A percentile compares a stretch with the other conserved stretches of the same genome.
phyloP scores from a whole-genome alignment of 2,113 vertebrate species.

The Geococcyx californianus region DNA sequence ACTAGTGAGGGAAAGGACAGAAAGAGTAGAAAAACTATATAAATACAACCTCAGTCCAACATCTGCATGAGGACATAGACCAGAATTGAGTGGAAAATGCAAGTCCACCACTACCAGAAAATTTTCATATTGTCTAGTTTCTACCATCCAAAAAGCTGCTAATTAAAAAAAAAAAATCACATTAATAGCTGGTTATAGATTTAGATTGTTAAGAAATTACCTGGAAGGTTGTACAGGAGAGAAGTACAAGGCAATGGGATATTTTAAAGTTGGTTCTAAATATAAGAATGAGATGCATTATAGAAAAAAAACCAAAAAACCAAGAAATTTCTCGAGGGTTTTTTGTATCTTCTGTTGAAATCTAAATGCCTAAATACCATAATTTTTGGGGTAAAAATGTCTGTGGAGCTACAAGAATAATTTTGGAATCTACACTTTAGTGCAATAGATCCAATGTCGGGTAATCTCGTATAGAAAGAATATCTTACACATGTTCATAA shows the following conservation, averaged over 20 bases:
- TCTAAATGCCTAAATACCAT: background rate
- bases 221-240: background rate
- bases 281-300: background rate
- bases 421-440: background rate
- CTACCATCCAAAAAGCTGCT: background rate
- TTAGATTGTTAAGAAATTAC: background rate
- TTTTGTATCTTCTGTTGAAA: background rate
- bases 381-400: background rate
- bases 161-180: background rate
- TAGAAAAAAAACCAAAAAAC: background rate
- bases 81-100: background rate
- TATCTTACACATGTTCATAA: background rate
- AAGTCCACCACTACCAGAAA: background rate
- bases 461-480: background rate
- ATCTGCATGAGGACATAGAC: background rate
- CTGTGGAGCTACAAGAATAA: background rate
- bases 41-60: background rate
- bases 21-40: background rate
- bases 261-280: background rate
- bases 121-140: background rate
- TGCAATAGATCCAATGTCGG: background rate
- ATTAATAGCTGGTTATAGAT: background rate
- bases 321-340: accelerated
- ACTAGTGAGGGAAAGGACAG: background rate
- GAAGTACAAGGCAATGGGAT: background rate